Base-by-base conservation (phyloP, 2,888 invertebrate species). In the Stenoptilia bipunctidactyla region DNA sequence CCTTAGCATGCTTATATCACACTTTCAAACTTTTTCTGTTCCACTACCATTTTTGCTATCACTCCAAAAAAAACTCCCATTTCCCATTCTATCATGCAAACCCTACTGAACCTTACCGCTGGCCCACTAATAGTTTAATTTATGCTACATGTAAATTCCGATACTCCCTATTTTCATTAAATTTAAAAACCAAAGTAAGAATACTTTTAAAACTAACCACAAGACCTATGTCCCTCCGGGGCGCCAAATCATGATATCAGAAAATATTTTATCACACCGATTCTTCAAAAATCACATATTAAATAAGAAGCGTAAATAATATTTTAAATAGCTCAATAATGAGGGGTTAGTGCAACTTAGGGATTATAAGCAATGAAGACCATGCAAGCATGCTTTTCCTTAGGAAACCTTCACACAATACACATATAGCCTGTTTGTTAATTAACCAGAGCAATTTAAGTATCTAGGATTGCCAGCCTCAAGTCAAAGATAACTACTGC, bases 241-340 rank as follows among this genome's bases (percentile, higher is more conserved):
- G 83, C 72, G 83, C 76, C 83, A 82, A 82, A 80, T 79, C 79
- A 66, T 68, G 53, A 55, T 20, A 62, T 51, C 36, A 51, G 44
- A 56, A 55, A 61, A 59, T 58, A 59, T 55, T 58, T 59, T 55
- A 58, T 64, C 68, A 82, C 79, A 83, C 80, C 82, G 72, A 73
- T 79, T 72, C 80, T 83, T 82, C 76, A 62, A 59, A 55, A 46
- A 53, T 36, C 15, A 20, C 15, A 15, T n/a, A 36, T 2, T 20
- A 20, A 8, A 15, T 36, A 10, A 15, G n/a, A 25, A 20, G 12
- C 20, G 25, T 37, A 37, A 37, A 37, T 34, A 4, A 34, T 34
- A 34, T 13, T 39, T 10, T 10, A 15, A 41, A 37, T 20, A 36
- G 34, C 34, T 9, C 13, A 14, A 6, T 13, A 4, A 33, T n/a